Evolutionary conservation across 1,140 invertebrate species (phyloP), one percentile per base, ranked within the genome.

Genomic region (Drosophila jambulina): DNA sequence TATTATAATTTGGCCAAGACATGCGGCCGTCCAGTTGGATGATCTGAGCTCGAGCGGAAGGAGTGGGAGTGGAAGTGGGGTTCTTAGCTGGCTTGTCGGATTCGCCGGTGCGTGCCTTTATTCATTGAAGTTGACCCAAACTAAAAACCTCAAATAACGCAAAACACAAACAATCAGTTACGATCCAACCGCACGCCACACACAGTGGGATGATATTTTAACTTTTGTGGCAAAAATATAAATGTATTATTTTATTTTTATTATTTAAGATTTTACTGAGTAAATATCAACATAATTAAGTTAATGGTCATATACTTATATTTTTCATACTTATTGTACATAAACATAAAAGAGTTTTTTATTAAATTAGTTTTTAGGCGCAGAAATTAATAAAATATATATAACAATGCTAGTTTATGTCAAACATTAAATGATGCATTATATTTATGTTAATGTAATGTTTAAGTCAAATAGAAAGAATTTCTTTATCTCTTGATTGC

Each of bases 71-170:
- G 45, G 45, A 5, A 2, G 42, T 43, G n/a, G 19, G 53, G 45
- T 17, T 21, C 25, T 36, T 10, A 7, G 32, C 25, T 36, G 43
- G 21, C n/a, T 29, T 27, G 34, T 23, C 46, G 49, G 42, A 48
- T 43, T 75, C 68, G 34, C 21, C 23, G 64, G 79, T 80, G 80
- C 80, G 80, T 88, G 83, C 75, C 53, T 46, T 34, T 46, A 34
- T 65, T 79, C 80, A 87, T 87, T 82, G 83, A 80, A 70, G 84
- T 78, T 84, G 81, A 90, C 85, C 85, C 64, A 68, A 90, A 90
- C 78, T 85, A 88, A 80, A 79, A 90, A 82, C 85, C 85, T 65
- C 85, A 90, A 85, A 90, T 76, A 90, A 90, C 81, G 59, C 81
- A 85, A 83, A 82, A 79, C 78, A 82, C 78, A 81, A 85, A 78